Evolutionary conservation across 2,888 invertebrate species (phyloP).

Genomic region (Norana najaformis): DNA sequence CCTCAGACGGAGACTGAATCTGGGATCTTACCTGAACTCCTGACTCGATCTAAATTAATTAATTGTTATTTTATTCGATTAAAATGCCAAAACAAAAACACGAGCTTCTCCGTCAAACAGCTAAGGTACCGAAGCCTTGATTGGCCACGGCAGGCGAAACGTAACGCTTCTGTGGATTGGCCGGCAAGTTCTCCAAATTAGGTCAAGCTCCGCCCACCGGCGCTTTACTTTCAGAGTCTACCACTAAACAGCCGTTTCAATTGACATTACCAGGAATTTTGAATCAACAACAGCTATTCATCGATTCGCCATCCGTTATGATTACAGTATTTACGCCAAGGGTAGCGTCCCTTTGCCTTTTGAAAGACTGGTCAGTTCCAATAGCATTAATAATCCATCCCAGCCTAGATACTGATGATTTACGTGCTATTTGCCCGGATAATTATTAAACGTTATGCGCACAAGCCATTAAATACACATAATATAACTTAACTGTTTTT

Average conservation of each 20-base stretch:
- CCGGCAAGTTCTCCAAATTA: neutral
- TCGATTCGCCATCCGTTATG: conserved; percentile 6
- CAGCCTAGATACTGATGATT: neutral
- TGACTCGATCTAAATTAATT: neutral
- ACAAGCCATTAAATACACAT: too few relatives aligned
- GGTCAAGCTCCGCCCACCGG: neutral
- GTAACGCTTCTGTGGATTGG: neutral
- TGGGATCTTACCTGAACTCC: neutral
- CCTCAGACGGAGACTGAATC: neutral
- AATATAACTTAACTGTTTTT: too few relatives aligned
- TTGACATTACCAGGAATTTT: conserved; percentile 9
- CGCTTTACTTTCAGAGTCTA: neutral
- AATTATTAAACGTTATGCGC: neutral
- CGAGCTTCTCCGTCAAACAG: neutral
- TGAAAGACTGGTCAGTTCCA: neutral
- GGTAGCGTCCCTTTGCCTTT: neutral
- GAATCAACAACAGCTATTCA: conserved; percentile 10
- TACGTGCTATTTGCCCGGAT: neutral
- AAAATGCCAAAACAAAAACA: conserved; percentile 24
- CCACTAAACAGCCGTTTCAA: neutral
- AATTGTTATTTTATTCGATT: conserved; percentile 18
- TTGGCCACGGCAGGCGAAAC: neutral
- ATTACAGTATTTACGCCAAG: neutral
- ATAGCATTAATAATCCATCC: neutral
- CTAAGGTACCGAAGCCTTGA: neutral